Base-by-base conservation (phyloP, 2,797 vertebrate genomes). In the Podargus strigoides region DNA sequence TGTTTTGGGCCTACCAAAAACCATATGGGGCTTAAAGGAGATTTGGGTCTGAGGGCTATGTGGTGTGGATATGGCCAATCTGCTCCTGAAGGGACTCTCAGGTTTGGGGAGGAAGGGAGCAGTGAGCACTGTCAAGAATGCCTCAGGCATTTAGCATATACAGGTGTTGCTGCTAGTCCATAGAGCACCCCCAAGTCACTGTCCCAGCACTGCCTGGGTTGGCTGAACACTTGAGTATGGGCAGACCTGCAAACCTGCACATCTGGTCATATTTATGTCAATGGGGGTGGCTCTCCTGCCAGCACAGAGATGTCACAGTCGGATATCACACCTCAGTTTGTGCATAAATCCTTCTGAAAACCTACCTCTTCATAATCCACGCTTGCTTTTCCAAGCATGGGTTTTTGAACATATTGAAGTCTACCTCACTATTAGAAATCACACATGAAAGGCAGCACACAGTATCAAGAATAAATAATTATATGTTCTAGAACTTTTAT, bases 291-390 rank as follows among this genome's bases (percentile, higher is more conserved):
- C 46, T 76, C 9, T 89, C 46, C 67, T 19, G 22, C 0, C 0
- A 92, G 67, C 55, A 36, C 50, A 79, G 69, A 68, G 46, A 34
- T 20, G 23, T 68, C 39, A 73, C 0, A 0, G 28, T 20, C 32
- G 0, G 3, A 20, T 63, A 86, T 70, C 4, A 8, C 36, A 41
- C 14, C 24, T 14, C 12, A 39, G 8, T 16, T 66, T 49, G 23
- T 34, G 32, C 0, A 0, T 23, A 73, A 82, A 77, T 67, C 78
- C 44, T 52, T 69, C 81, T 6, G 3, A 52, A 76, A 87, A 55
- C 6, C 17, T 36, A 39, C 1, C 3, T 17, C 28, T 60, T 79
- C 3, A 2, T 16, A 50, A 50, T 4, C 58, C 4, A 14, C 0
- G 3, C 22, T 46, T 64, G 46, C n/a, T 78, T 89, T 86, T 78